Base-by-base conservation (phyloP, 2,113 vertebrate species). In the Alethe diademata region DNA sequence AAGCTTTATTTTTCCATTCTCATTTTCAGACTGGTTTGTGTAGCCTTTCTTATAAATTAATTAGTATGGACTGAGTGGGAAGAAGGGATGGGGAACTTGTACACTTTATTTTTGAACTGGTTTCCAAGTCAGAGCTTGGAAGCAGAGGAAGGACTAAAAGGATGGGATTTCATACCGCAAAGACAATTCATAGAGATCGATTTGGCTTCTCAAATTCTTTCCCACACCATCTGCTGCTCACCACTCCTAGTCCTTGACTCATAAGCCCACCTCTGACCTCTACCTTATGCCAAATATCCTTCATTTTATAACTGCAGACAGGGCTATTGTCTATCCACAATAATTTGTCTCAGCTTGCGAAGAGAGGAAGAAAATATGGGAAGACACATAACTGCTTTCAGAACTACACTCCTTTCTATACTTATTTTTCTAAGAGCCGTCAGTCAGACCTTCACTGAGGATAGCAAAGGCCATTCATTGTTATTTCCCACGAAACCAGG, bases 91-190 rank as follows among this genome's bases (percentile, higher is more conserved):
- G 31, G 40, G 31, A 93, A 82, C 48, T 40, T 45, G 15, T 61
- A 33, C 19, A 17, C 28, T 75, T 0, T 47, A 64, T 57, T 93
- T 94, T 78, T 96, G 73, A 93, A 92, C n/a, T 87, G 22, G 11
- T 57, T 95, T 92, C 74, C 73, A 96, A 90, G 58, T 67, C 60
- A 71, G 42, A 78, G 69, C 72, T 50, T 82, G 78, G 57, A 94
- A 90, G 57, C 48, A 81, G 83, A 84, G 56, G 56, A 83, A 88
- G 53, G 29, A 64, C 61, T 51, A 65, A 70, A 50, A 71, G 35
- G 42, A 60, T 53, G 43, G 18, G 20, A 57, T 29, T 93, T 86
- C 69, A 84, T 28, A 31, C 43, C 19, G 35, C 64, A 91, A 64
- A 79, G 25, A 22, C 43, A 71, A 92, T 58, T 92, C 38, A 45